These are phyloP conservation scores for Schizotus pectinicornis DNA, from an alignment of 2,888 invertebrate genomes.

Conservation along the genomic window DNA sequence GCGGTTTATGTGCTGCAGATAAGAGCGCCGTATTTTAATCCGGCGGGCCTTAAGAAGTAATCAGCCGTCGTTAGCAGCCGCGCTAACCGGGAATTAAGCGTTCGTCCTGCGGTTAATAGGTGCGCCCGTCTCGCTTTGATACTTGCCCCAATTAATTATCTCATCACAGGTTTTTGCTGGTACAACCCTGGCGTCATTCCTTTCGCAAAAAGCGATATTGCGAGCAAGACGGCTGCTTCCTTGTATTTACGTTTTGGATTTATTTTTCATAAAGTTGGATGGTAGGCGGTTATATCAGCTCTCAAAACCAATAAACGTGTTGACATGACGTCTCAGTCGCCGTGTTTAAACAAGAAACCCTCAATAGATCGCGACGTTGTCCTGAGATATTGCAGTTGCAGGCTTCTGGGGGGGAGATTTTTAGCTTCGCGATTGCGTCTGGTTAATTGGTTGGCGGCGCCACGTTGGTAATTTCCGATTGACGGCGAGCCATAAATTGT, in stretches of 20 bases:
- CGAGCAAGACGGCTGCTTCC: conserved; percentile 20
- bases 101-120: conserved; percentile 17
- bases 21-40: conserved; percentile 12
- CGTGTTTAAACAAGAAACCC: conserved; percentile 46
- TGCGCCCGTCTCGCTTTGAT: conserved; percentile 12
- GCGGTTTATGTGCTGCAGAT: not conserved
- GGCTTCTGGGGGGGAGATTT: not conserved
- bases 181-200: conserved; percentile 4
- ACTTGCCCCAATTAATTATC: not conserved
- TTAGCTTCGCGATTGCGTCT: too few species aligned
- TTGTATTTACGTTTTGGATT: conserved; percentile 50
- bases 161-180: too few species aligned
- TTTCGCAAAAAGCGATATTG: conserved; percentile 11
- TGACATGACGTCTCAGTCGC: conserved; percentile 47
- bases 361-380: conserved; percentile 26
- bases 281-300: conserved; percentile 47
- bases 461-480: too few species aligned
- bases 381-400: conserved; percentile 19
- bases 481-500: too few species aligned
- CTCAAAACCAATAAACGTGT: conserved; percentile 50
- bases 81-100: conserved; percentile 7
- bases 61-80: conserved; percentile 18
- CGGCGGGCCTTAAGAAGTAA: conserved; percentile 15
- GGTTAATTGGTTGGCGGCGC: too few species aligned
- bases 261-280: conserved; percentile 53